These are phyloP conservation scores for Nasonovia ribisnigri DNA, from an alignment of 2,888 invertebrate genomes.

Conservation along the genomic window DNA sequence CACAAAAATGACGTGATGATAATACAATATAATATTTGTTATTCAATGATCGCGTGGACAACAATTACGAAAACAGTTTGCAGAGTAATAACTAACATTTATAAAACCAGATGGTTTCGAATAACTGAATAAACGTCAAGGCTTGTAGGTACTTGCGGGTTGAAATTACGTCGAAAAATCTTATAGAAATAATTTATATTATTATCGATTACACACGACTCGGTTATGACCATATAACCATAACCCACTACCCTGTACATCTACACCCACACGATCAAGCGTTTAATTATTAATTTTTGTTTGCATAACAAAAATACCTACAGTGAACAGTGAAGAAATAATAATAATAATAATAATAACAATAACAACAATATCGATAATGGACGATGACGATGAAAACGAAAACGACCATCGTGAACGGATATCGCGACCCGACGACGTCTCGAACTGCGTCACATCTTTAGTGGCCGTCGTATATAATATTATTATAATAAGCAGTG, in stretches of 20 bases:
- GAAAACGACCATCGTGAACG: neutral
- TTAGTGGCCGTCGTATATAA: neutral
- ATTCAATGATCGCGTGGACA: neutral
- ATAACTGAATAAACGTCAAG: neutral
- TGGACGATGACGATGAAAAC: neutral
- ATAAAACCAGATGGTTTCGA: neutral
- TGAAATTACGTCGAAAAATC: too few relatives aligned
- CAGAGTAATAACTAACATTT: neutral
- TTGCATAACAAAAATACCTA: neutral
- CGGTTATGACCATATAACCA: neutral
- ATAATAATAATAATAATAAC: neutral
- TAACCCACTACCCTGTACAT: neutral
- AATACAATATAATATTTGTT: neutral
- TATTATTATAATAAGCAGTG: neutral
- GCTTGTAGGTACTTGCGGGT: neutral
- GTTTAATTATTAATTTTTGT: neutral
- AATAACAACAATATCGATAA: neutral
- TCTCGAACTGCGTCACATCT: neutral
- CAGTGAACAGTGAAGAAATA: neutral
- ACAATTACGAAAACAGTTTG: neutral
- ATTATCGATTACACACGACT: neutral
- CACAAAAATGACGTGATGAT: neutral
- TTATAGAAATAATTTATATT: neutral
- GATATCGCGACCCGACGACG: neutral
- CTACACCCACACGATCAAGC: neutral